These are phyloP conservation scores for Euthynnus affinis DNA, from an alignment of 2,797 vertebrate species.

Conservation along the genomic window DNA sequence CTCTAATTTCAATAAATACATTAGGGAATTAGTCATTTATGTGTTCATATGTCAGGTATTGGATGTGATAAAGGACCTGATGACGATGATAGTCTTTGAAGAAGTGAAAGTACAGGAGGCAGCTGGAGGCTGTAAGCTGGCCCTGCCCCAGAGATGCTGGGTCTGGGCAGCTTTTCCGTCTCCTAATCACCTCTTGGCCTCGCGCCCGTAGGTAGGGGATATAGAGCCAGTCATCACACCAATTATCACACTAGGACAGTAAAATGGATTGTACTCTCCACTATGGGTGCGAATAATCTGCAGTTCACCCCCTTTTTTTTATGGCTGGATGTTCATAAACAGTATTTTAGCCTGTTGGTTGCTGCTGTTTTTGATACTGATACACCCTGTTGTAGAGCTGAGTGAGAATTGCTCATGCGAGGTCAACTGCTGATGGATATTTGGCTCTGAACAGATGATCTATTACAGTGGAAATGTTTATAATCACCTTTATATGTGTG, in stretches of 20 bases:
- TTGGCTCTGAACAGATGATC: background rate
- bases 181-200: conserved; percentile 43
- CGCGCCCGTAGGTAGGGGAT: conserved; percentile 13
- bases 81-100: conserved; percentile 8
- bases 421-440: conserved; percentile 11
- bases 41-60: background rate
- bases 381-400: background rate
- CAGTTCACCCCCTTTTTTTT: conserved; percentile 47
- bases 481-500: conserved; percentile 4
- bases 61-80: background rate
- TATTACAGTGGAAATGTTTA: conserved; percentile 7
- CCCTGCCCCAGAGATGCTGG: conserved; percentile 24
- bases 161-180: conserved; percentile 40
- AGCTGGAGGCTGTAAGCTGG: conserved; percentile 31
- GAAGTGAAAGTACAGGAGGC: conserved; percentile 19
- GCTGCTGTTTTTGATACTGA: background rate
- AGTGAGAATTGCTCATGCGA: background rate
- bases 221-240: conserved; percentile 17
- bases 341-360: conserved; percentile 13
- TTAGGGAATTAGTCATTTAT: background rate
- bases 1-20: background rate
- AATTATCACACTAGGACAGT: conserved; percentile 24
- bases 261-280: conserved; percentile 32
- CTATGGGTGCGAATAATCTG: conserved; percentile 42
- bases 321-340: conserved; percentile 17